These are phyloP conservation scores for Thryonomys swinderianus DNA, from an alignment of 2,113 vertebrate species.

Conservation along the genomic window DNA sequence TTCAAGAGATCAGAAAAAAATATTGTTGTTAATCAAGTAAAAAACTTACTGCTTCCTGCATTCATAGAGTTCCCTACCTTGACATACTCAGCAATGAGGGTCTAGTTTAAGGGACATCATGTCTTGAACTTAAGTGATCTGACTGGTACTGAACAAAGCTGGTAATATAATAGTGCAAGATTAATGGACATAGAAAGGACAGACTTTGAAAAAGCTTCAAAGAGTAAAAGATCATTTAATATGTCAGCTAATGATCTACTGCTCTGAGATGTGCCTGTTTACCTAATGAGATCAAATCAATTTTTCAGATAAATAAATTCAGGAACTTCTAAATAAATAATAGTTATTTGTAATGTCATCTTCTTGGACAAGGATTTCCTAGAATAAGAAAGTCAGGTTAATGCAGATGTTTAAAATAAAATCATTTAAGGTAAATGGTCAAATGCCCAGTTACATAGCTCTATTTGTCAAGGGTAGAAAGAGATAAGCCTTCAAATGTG, in stretches of 20 bases:
- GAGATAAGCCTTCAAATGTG: background rate
- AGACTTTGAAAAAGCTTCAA: background rate
- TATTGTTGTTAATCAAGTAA: background rate
- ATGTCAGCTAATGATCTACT: background rate
- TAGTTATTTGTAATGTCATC: conserved; percentile 9
- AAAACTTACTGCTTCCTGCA: background rate
- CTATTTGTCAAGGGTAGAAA: background rate
- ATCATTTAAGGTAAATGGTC: background rate
- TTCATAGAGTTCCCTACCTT: too few relatives aligned
- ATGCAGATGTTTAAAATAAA: conserved; percentile 14
- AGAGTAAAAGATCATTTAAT: conserved; percentile 4
- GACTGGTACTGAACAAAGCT: background rate
- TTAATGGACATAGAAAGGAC: background rate
- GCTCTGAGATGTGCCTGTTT: conserved; percentile 14
- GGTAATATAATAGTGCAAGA: background rate
- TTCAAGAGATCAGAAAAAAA: background rate
- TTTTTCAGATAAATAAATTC: conserved; percentile 34
- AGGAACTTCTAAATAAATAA: conserved; percentile 4
- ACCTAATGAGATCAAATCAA: conserved; percentile 46
- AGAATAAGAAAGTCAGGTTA: conserved; percentile 1
- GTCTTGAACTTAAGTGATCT: background rate
- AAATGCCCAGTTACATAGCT: background rate
- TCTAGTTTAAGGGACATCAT: background rate
- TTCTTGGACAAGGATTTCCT: conserved; percentile 29
- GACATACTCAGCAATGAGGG: background rate